These are phyloP conservation scores for Siniperca knerii DNA, from an alignment of 2,113 vertebrate genomes.

Conservation along the genomic window DNA sequence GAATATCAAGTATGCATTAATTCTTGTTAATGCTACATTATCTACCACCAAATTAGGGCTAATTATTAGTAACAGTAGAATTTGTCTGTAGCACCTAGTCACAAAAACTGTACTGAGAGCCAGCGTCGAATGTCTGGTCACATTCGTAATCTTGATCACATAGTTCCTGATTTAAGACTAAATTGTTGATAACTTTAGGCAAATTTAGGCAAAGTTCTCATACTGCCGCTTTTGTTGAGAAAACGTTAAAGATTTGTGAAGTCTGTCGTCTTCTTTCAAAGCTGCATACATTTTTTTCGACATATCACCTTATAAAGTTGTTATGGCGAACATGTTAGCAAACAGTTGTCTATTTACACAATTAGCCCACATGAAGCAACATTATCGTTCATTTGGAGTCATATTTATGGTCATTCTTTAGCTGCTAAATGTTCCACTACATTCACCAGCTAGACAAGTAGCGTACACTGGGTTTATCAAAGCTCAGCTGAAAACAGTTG, in stretches of 20 bases:
- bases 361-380: not conserved
- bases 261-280: not conserved
- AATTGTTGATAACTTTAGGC: too few species aligned
- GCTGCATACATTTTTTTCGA: not conserved
- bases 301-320: too few species aligned
- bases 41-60: not conserved
- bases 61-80: not conserved
- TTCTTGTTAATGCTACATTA: not conserved
- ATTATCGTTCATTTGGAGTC: not conserved
- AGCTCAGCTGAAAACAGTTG: not conserved
- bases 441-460: not conserved
- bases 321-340: too few species aligned
- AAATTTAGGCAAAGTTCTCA: not conserved
- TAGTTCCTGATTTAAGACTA: too few species aligned
- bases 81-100: not conserved
- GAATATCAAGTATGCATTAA: not conserved
- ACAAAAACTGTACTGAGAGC: not conserved
- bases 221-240: not conserved
- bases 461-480: not conserved
- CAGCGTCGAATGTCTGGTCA: not conserved
- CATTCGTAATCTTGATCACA: too few species aligned
- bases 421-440: not conserved
- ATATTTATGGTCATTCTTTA: not conserved
- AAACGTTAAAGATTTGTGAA: not conserved
- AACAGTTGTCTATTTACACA: not conserved